phyloP scores from a whole-genome alignment of 2,113 vertebrate genomes.

The Castor canadensis region DNA sequence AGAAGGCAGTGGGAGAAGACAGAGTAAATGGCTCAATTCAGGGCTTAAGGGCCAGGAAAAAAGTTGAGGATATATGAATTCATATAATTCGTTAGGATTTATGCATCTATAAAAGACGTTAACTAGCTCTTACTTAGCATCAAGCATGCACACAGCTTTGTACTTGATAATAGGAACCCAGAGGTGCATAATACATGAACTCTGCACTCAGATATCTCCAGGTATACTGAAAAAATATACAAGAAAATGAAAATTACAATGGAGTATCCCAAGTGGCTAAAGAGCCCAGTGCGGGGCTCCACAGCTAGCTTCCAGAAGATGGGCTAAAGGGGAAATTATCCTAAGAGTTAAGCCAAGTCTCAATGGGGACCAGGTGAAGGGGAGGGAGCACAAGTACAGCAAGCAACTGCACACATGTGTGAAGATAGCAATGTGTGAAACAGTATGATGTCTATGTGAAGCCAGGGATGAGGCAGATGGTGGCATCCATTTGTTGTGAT shows the following conservation, averaged over 20 bases:
- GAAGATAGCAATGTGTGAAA: not conserved
- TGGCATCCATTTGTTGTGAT: constrained; percentile 22
- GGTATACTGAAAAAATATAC: not conserved
- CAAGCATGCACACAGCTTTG: not conserved
- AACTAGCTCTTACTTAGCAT: not conserved
- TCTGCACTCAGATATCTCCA: not conserved
- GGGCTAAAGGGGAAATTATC: not conserved
- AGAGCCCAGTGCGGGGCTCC: not conserved
- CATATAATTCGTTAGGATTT: not conserved
- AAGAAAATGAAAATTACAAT: not conserved
- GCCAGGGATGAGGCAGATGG: not conserved
- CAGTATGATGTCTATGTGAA: not conserved
- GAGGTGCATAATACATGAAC: not conserved
- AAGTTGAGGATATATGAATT: not conserved
- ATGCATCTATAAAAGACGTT: not conserved
- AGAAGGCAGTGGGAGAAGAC: not conserved
- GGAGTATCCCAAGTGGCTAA: not conserved
- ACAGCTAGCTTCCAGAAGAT: not conserved
- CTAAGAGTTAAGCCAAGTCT: not conserved
- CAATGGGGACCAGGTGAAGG: not conserved
- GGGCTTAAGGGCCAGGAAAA: not conserved
- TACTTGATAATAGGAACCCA: not conserved
- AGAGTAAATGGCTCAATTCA: not conserved
- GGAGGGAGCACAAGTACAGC: not conserved
- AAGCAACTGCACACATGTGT: not conserved